Evolutionary conservation across 2,797 vertebrate genomes (phyloP).

Genomic region (Protosalanx chinensis): DNA sequence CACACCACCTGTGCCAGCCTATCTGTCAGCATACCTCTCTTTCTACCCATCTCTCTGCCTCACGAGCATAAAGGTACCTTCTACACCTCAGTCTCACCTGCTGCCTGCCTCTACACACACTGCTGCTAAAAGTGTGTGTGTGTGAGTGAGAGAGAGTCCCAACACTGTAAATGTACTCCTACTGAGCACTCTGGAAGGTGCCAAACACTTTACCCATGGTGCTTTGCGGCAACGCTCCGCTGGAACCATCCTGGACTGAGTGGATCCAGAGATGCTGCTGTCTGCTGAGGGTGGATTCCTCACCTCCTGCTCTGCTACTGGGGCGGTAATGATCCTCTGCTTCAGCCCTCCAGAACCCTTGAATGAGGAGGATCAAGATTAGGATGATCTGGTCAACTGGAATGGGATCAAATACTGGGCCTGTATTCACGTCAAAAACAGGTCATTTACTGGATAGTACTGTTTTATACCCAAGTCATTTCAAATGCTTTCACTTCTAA

Average conservation of each 20-base stretch:
- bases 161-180: not conserved
- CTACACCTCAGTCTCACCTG: not conserved
- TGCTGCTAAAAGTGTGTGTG: not conserved
- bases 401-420: no score
- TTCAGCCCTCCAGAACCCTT: no score
- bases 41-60: not conserved
- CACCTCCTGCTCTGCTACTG: no score
- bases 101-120: not conserved
- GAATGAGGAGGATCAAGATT: no score
- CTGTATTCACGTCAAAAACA: no score
- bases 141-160: not conserved
- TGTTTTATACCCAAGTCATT: no score
- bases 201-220: constrained; percentile 6
- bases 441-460: no score
- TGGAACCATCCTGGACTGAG: not conserved
- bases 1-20: not conserved
- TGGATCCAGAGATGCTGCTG: not conserved
- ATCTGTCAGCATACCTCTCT: not conserved
- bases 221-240: not conserved
- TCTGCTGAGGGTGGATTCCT: not conserved
- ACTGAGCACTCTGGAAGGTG: not conserved
- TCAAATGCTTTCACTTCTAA: no score
- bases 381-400: no score
- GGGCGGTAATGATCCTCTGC: no score
- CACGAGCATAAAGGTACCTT: not conserved